Base-by-base conservation (phyloP, 1,140 invertebrate species). In the Oryctes rhinoceros region DNA sequence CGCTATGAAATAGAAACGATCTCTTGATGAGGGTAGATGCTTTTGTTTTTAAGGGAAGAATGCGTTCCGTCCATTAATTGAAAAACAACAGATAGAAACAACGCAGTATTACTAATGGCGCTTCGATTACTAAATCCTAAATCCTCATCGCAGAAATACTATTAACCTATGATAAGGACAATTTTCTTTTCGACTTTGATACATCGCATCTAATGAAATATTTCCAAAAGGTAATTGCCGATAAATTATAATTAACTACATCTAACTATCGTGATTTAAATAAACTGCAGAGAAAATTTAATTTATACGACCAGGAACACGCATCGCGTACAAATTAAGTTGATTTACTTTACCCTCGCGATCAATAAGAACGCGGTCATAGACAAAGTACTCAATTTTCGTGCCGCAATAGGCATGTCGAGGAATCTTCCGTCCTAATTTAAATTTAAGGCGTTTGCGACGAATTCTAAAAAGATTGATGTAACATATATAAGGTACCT, bases 1-100 rank as follows among this genome's bases (percentile, higher is more conserved):
- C 35, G 65, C 65, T 71, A 37, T 71, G 65, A 71, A 71, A 24
- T 4, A 71, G 39, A 71, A 71, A 71, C 53, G 53, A 18, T 71
- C 65, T 11, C 24, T 71, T 71, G 7, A 71, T 59, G 53, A 59
- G 5, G 7, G 35, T 24, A 71, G 9, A 71, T 24, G 20, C 24
- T 24, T 71, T 35, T 71, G 24, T 30, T 30, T 71, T 4, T 24
- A 35, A 71, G 9, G 4, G n/a, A 18, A 0, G 24, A 35, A 71
- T 71, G 20, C 18, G 15, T 59, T 59, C 53, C 39, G 20, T 59
- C 3, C 15, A 3, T 59, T 59, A 59, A 18, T 18, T 59, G 18
- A 15, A 59, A 59, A 18, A 3, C 15, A 59, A 59, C 53, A 18
- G 49, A 53, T 7, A 44, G 3, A 59, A 59, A 6, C n/a, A 59